A percentile compares a stretch with the other conserved stretches of the same genome.
phyloP scores from a whole-genome alignment of 2,888 invertebrate genomes.

The Melinaea menophilus region DNA sequence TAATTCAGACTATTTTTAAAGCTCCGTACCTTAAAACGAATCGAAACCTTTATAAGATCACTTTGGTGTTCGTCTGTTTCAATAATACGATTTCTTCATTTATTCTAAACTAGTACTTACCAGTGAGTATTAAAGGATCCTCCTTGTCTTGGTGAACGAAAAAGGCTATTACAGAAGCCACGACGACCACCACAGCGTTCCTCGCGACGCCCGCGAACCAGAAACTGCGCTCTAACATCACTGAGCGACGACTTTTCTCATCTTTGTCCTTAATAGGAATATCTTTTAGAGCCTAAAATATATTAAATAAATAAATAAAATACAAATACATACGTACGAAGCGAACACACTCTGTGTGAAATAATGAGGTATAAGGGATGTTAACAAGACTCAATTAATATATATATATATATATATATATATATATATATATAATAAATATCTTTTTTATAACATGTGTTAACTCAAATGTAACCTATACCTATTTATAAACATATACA shows the following conservation, averaged over 20 bases:
- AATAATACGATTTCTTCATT: no score
- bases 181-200: constrained; percentile 83
- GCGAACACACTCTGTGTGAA: neutral
- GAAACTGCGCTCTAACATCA: constrained; percentile 63
- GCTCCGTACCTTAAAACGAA: no score
- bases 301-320: constrained; percentile 19
- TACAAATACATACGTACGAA: neutral
- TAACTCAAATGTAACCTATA: no score
- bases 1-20: no score
- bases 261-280: constrained; percentile 55
- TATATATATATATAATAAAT: no score
- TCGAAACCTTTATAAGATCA: no score
- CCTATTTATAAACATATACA: no score
- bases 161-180: constrained; percentile 78
- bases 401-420: no score
- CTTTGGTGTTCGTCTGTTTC: no score
- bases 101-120: constrained; percentile 48
- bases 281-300: constrained; percentile 79
- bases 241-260: constrained; percentile 50
- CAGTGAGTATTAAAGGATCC: constrained; percentile 79
- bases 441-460: no score
- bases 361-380: no score
- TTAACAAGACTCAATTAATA: no score
- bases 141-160: constrained; percentile 65
- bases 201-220: constrained; percentile 83